Conservation (phyloP, 1,140 invertebrate genomes). For the Zaprionus camerounensis region DNA sequence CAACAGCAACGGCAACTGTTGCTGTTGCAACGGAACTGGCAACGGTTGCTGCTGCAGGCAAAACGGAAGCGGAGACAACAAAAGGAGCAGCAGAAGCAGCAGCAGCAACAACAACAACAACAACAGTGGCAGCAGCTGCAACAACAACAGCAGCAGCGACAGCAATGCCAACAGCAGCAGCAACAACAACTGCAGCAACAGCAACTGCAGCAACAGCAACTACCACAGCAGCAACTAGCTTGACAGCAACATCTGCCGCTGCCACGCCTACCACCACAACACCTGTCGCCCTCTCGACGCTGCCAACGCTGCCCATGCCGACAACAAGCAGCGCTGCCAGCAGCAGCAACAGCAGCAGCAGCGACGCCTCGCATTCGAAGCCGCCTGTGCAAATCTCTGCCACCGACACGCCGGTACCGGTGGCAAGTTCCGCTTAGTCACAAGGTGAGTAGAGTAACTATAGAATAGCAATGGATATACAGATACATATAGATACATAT, state of each 20-base stretch:
- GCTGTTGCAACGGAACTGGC: conserved; percentile 44
- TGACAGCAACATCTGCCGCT: not conserved
- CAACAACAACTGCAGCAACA: not conserved
- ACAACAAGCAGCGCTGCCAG: not conserved
- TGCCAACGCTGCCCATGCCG: conserved; percentile 33
- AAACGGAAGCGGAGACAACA: conserved; percentile 42
- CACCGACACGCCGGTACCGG: conserved; percentile 68
- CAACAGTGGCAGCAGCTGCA: conserved; percentile 1
- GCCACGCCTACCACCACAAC: conserved; percentile 22
- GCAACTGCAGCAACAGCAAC: not conserved
- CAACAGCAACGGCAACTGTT: conserved; percentile 48
- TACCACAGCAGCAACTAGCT: conserved; percentile 3
- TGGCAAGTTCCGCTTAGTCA: conserved; percentile 81
- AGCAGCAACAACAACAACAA: conserved; percentile 11
- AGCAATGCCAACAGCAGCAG: not conserved
- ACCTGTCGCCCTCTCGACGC: conserved; percentile 12
- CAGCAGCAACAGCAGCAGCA: not conserved
- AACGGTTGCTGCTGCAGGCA: conserved; percentile 32
- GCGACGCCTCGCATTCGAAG: conserved; percentile 55
- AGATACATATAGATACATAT: not conserved
- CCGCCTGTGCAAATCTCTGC: conserved; percentile 73
- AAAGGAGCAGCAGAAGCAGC: not conserved
- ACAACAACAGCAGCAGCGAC: not conserved
- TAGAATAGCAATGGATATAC: not conserved
- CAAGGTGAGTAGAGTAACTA: conserved; percentile 57